Conservation (phyloP, 2,888 invertebrate species). For the Harpagoxenus sublaevis region DNA sequence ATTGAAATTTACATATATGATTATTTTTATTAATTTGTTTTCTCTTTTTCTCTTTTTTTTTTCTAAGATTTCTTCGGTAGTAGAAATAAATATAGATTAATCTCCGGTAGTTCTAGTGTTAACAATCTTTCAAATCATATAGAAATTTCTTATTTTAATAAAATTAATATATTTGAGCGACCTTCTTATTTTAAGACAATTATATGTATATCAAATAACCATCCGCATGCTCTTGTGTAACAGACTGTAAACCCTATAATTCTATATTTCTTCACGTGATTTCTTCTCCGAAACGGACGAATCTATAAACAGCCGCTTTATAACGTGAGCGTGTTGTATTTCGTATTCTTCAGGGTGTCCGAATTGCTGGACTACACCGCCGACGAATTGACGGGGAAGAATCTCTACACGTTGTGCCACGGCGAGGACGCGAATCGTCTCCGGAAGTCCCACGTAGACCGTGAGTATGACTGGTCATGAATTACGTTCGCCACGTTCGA, state of each 20-base stretch:
- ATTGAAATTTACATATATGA: too few relatives aligned
- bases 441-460: constrained; percentile 97
- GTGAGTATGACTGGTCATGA: constrained; percentile 89
- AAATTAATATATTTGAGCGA: too few relatives aligned
- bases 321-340: background rate
- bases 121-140: too few relatives aligned
- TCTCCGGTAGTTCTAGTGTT: too few relatives aligned
- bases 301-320: constrained; percentile 34
- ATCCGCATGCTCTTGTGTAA: background rate
- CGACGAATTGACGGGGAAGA: constrained; percentile 97
- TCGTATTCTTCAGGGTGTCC: constrained; percentile 90
- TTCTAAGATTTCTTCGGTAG: too few relatives aligned
- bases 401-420: constrained; percentile 97
- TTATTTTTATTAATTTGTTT: too few relatives aligned
- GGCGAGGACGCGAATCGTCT: constrained; percentile 98
- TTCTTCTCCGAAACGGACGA: background rate
- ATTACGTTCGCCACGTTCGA: constrained; percentile 28
- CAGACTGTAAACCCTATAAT: background rate
- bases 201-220: too few relatives aligned
- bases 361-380: constrained; percentile 97
- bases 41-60: too few relatives aligned
- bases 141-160: background rate
- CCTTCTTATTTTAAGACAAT: background rate
- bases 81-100: too few relatives aligned
- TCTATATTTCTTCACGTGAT: background rate